Percentiles rank a stretch among this genome's conserved stretches.
phyloP scores from a whole-genome alignment of 2,113 vertebrate species.

The Halcyon senegalensis region DNA sequence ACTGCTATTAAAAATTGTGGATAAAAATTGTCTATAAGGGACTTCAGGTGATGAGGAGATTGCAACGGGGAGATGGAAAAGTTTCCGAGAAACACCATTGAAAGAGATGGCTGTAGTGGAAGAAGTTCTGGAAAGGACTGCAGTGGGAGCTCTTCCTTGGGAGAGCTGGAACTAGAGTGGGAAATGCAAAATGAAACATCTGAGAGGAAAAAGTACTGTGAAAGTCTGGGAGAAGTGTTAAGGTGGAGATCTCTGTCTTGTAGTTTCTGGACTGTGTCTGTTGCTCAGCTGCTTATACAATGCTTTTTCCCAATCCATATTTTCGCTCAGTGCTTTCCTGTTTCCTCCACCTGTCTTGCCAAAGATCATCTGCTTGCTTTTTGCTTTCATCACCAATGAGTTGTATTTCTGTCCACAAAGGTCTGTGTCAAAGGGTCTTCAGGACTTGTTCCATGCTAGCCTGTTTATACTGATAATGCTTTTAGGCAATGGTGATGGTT shows the following conservation, averaged over 20 bases:
- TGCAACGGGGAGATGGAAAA: not conserved
- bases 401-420: not conserved
- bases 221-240: not conserved
- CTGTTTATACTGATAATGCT: not conserved
- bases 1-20: not conserved
- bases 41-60: not conserved
- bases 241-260: not conserved
- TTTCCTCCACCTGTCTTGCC: not conserved
- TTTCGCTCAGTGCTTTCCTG: not conserved
- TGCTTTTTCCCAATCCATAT: not conserved
- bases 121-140: not conserved
- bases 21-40: not conserved
- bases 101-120: not conserved
- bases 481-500: not conserved
- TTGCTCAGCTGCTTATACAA: not conserved
- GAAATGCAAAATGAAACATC: not conserved
- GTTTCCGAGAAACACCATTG: not conserved
- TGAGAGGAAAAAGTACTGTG: not conserved
- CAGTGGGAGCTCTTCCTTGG: not conserved
- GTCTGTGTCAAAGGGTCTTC: not conserved
- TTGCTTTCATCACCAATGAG: not conserved
- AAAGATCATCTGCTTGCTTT: conserved; percentile 13
- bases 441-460: not conserved
- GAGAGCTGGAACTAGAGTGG: not conserved
- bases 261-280: not conserved